A percentile compares a stretch with the other conserved stretches of the same genome.
Conservation (phyloP, 1,140 invertebrate species). For the Agrilus planipennis region DNA sequence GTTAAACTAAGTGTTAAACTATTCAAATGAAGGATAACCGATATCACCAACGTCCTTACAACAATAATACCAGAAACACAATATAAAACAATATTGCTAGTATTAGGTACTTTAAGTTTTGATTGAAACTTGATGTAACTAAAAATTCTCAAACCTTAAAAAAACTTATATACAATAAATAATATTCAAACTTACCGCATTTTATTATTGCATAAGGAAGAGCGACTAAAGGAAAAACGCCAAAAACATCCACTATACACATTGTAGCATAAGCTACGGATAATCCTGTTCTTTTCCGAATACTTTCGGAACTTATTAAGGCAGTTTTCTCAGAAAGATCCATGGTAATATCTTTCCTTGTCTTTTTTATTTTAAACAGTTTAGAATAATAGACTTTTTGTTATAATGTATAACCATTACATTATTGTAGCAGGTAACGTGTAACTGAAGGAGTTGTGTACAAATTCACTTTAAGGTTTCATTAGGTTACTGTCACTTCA, state of each 20-base stretch:
- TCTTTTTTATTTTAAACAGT: not conserved
- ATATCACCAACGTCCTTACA: not conserved
- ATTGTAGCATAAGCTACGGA: slow-evolving; percentile 57
- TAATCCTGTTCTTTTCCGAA: slow-evolving; percentile 33
- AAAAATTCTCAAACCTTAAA: too few relatives aligned
- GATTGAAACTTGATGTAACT: slow-evolving; percentile 4
- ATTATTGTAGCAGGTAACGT: too few relatives aligned
- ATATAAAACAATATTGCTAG: not conserved
- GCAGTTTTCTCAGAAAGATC: slow-evolving; percentile 11
- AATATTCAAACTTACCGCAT: slow-evolving; percentile 43
- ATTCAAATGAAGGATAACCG: not conserved
- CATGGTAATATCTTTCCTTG: slow-evolving; percentile 7
- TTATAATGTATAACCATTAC: too few relatives aligned
- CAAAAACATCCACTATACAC: slow-evolving; percentile 68
- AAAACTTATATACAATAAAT: too few relatives aligned
- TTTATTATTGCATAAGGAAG: slow-evolving; percentile 57
- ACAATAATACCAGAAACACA: not conserved
- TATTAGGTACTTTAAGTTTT: not conserved
- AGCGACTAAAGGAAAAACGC: slow-evolving; percentile 65
- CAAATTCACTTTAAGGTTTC: too few relatives aligned
- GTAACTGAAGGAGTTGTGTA: too few relatives aligned
- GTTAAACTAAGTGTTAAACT: too few relatives aligned
- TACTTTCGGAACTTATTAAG: slow-evolving; percentile 6
- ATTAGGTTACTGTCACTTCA: too few relatives aligned
- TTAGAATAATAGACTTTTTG: too few relatives aligned